A percentile compares a stretch with the other conserved stretches of the same genome.
Evolutionary conservation across 2,888 invertebrate species (phyloP).

Genomic region (Oscheius sp.): DNA sequence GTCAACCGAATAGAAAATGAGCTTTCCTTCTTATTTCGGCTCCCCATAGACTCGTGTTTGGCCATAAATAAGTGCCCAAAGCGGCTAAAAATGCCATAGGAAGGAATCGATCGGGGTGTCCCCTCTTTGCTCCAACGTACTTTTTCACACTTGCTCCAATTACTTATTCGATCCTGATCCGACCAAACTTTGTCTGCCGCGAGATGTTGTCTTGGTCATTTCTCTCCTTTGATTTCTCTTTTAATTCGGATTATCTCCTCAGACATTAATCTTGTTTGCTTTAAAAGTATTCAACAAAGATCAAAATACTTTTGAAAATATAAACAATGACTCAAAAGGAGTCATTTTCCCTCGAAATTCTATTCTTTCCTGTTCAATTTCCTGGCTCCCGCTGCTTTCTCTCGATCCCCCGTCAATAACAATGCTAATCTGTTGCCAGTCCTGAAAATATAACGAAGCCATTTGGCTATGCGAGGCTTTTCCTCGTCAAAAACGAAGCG

Average conservation of each 20-base stretch:
- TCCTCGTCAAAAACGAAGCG: not conserved
- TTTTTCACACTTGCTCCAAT: slow-evolving; percentile 15
- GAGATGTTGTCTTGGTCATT: not conserved
- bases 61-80: slow-evolving; percentile 30
- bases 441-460: slow-evolving; percentile 19
- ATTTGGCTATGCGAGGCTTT: not conserved
- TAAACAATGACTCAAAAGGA: not conserved
- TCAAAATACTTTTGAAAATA: not conserved
- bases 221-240: not conserved
- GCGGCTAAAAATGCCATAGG: slow-evolving; percentile 31
- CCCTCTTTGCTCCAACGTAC: not conserved
- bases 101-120: slow-evolving; percentile 22
- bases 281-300: too few relatives aligned
- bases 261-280: too few relatives aligned
- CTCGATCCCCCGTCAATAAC: not conserved
- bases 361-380: slow-evolving; percentile 15
- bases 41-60: slow-evolving; percentile 31
- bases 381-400: not conserved
- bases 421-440: not conserved
- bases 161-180: not conserved
- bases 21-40: not conserved
- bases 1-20: slow-evolving; percentile 12
- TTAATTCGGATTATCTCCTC: not conserved
- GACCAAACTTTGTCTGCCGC: not conserved
- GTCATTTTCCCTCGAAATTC: not conserved